Evolutionary conservation across 2,888 invertebrate genomes (phyloP), one percentile per base, ranked within the genome.

Genomic region (Drosophila fungiperda): DNA sequence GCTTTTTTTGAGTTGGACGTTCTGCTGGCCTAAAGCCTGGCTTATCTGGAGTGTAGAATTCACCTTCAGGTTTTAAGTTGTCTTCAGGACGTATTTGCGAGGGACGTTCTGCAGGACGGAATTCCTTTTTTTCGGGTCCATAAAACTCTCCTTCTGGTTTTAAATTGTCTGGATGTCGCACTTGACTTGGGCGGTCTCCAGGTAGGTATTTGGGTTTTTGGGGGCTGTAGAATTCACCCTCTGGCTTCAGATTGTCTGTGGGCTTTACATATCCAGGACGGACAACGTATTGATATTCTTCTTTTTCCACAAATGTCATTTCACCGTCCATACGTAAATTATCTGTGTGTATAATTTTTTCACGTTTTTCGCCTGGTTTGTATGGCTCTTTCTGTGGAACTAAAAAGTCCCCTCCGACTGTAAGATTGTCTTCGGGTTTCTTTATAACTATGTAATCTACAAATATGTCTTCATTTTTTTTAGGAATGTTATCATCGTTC

Each of bases 361-460:
- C 91, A 15, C 92, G 93, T 15, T 94, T 91, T 68, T 95, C 95
- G 20, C 94, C 94, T 15, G 95, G 94, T 3, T 90, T 92, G 87
- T 94, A 94, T 48, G 92, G 89, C 33, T 93, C 93, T 45, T 92
- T 92, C 54, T 92, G 90, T 1, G 93, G 94, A 17, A 91, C 80
- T 48, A 92, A 90, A 73, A 94, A 94, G 0, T 95, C 94, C 1
- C 96, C 95, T 88, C 95, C 96, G 0, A 95, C 94, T 57, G 92
- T 93, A 0, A 95, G 92, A 89, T 95, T 96, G 78, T 96, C 95
- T 79, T 94, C 92, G 0, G 95, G 96, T 78, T 94, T 95, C 36
- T 89, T 87, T 26, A 89, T 87, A 33, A 87, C 89, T 60, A 87
- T 35, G 33, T 87, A 87, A 59, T 87, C 87, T 45, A 87, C 78